phyloP scores from a whole-genome alignment of 2,888 invertebrate species.

The Platynereis dumerilii region DNA sequence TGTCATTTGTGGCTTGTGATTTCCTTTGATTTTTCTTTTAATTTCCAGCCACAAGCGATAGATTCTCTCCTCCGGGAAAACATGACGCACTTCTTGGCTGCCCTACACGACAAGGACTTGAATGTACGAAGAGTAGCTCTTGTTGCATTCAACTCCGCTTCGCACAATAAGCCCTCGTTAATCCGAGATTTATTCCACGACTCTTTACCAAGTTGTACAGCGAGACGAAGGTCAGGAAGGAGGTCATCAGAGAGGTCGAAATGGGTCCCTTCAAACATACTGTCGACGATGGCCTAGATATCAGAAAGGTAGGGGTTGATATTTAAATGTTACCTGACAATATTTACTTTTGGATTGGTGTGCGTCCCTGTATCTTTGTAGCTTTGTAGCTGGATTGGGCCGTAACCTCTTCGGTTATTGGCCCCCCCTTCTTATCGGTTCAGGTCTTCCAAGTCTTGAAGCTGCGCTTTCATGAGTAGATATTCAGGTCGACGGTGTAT shows the following conservation, averaged over 20 bases:
- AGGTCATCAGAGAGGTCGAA: constrained; percentile 97
- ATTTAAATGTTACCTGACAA: no score
- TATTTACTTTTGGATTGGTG: no score
- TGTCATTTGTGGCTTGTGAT: not conserved
- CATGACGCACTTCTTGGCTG: constrained; percentile 79
- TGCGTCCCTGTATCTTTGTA: no score
- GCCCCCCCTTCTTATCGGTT: no score
- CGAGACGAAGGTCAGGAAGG: constrained; percentile 97
- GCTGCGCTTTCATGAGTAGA: no score
- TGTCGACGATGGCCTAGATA: constrained; percentile 83
- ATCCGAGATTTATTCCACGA: constrained; percentile 84
- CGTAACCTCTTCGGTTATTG: no score
- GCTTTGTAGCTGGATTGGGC: no score
- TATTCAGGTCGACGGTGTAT: no score
- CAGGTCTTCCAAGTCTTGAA: no score
- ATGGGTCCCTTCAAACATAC: constrained; percentile 94
- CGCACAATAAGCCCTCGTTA: constrained; percentile 97
- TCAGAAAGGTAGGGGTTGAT: constrained; percentile 84
- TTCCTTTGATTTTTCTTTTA: no score
- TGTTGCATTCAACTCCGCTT: constrained; percentile 94
- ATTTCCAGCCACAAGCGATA: constrained; percentile 84
- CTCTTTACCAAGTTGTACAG: constrained; percentile 91
- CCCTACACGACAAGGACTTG: constrained; percentile 88
- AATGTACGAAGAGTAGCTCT: constrained; percentile 95
- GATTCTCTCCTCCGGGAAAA: constrained; percentile 83